phyloP scores from a whole-genome alignment of 2,113 vertebrate species.

The Siphamia tubifer region DNA sequence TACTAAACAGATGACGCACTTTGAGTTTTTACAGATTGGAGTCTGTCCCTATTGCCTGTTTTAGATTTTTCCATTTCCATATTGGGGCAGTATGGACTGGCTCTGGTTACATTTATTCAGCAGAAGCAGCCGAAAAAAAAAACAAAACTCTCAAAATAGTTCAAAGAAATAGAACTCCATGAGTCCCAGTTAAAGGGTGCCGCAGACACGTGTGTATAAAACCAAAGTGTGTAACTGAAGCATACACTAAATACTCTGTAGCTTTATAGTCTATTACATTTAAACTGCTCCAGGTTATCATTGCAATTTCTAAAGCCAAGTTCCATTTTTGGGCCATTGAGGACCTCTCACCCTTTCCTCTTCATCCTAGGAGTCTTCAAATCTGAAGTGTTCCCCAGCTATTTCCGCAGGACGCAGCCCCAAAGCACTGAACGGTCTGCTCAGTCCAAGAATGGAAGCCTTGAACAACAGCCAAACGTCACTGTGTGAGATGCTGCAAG shows the following conservation, averaged over 20 bases:
- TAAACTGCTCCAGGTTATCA: background rate
- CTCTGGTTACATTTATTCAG: background rate
- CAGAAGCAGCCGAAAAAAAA: background rate
- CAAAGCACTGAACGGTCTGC: conserved; percentile 90
- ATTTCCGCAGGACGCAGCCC: conserved; percentile 76
- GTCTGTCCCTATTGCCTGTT: background rate
- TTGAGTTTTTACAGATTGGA: background rate
- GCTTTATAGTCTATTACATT: conserved; percentile 12
- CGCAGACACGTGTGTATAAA: conserved; percentile 7
- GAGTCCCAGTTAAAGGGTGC: conserved; percentile 23
- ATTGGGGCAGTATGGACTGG: background rate
- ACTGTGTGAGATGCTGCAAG: conserved; percentile 93
- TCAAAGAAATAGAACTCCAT: conserved; percentile 31
- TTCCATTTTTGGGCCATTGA: conserved; percentile 68
- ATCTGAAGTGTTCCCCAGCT: conserved; percentile 75
- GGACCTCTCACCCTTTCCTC: conserved; percentile 1
- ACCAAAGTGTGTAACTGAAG: conserved; percentile 1
- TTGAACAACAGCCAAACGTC: conserved; percentile 94
- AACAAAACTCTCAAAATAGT: conserved; percentile 26
- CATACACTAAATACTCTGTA: background rate
- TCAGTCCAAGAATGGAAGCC: conserved; percentile 87
- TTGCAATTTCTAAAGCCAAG: conserved; percentile 11
- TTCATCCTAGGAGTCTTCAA: conserved; percentile 64
- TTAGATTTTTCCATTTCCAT: background rate
- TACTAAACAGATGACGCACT: background rate